A percentile compares a stretch with the other conserved stretches of the same genome.
phyloP scores from a whole-genome alignment of 2,797 vertebrate genomes.

The Neosilurus mollespiculum region DNA sequence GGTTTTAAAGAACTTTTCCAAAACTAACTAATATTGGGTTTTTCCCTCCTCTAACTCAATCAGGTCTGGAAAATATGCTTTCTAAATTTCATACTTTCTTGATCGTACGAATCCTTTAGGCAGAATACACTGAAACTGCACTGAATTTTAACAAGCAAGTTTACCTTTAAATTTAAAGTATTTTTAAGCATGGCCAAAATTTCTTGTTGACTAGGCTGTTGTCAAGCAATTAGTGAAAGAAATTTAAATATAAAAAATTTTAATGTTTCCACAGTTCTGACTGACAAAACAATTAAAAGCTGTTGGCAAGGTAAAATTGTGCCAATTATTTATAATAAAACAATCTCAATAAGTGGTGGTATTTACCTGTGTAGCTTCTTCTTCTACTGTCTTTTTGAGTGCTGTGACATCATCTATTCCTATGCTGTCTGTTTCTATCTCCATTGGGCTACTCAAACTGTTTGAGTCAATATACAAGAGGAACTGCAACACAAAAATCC shows the following conservation, averaged over 20 bases:
- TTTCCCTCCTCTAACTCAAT: too few relatives aligned
- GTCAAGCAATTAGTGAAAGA: not conserved
- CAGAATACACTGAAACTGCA: not conserved
- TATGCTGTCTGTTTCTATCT: constrained; percentile 91
- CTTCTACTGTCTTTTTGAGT: constrained; percentile 86
- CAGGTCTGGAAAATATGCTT: too few relatives aligned
- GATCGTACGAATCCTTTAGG: too few relatives aligned
- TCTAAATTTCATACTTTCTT: too few relatives aligned
- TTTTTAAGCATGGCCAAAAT: not conserved
- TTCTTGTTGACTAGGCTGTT: not conserved
- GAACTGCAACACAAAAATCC: constrained; percentile 73
- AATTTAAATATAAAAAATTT: not conserved
- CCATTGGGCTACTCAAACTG: constrained; percentile 81
- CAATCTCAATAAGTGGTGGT: not conserved
- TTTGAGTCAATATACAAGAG: constrained; percentile 78
- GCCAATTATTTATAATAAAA: not conserved
- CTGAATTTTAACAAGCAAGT: not conserved
- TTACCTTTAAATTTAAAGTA: not conserved
- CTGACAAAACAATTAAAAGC: not conserved
- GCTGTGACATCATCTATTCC: constrained; percentile 87
- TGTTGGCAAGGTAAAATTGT: not conserved
- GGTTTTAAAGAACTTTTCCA: too few relatives aligned
- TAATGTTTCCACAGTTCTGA: not conserved
- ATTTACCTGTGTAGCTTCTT: constrained; percentile 88
- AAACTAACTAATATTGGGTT: too few relatives aligned